Evolutionary conservation across 2,797 vertebrate species (phyloP), one percentile per base, ranked within the genome.

Genomic region (Thamnophis elegans): DNA sequence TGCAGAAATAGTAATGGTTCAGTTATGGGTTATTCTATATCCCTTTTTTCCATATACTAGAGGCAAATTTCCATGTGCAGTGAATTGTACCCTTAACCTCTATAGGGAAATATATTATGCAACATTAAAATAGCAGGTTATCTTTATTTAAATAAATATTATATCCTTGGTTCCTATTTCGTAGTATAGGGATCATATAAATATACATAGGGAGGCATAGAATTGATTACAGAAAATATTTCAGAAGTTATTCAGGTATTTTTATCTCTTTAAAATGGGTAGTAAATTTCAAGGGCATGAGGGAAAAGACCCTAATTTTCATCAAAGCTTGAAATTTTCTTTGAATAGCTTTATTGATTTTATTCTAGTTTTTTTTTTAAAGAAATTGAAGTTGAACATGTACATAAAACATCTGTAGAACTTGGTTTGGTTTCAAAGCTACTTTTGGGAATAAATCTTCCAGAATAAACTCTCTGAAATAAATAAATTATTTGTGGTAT

Each of bases 1-100:
- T 20, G 56, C 90, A 90, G 82, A 65, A 90, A 53, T 93, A 93
- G 90, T 88, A 92, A 93, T 92, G 93, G 28, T 16, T 88, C 89
- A 78, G 58, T 93, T 86, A 92, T 68, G 36, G 53, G 53, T 88
- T 92, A 88, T 85, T 87, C 51, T 25, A n/a, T 88, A 65, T 87
- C 18, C 59, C 36, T 92, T 92, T 92, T 86, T 87, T 78, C 78
- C 91, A 86, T 87, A 91, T 62, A 93, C 90, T 85, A 88, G 53
- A 88, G 90, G 88, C 73, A 91, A 58, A 32, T 59, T 26, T 47
- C 73, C 82, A 26, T 85, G 36, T 90, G 36, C 42, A 85, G 93
- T 68, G 88, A 90, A 88, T 56, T 28, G 73, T 60, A 85, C 16
- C 36, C 28, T 91, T 56, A 22, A 85, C 32, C 28, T n/a, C 13